Percentiles rank a stretch among this genome's conserved stretches.
Conservation (phyloP, 2,797 vertebrate species). For the Muscicapa comitata region DNA sequence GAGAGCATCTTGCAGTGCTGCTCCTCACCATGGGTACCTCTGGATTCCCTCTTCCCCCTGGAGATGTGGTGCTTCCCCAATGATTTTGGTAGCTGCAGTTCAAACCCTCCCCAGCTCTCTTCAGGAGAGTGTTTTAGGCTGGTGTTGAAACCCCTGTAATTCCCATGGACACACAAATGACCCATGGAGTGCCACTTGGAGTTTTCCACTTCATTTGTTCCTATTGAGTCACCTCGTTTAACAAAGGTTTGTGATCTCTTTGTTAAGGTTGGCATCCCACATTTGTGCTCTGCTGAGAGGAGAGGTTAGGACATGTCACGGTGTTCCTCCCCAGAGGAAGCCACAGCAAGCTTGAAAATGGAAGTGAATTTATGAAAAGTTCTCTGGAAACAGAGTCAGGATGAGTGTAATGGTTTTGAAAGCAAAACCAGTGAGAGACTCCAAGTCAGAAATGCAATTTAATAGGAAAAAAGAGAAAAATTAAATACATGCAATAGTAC, state of each 20-base stretch:
- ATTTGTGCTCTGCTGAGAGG: not conserved
- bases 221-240: slow-evolving; percentile 31
- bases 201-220: slow-evolving; percentile 29
- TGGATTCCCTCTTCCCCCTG: not conserved
- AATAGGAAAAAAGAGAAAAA: no score
- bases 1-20: not conserved
- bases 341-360: not conserved
- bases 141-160: not conserved
- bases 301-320: not conserved
- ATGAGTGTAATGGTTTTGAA: not conserved
- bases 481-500: no score
- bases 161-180: not conserved
- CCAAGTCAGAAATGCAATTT: no score
- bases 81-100: not conserved
- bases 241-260: not conserved
- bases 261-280: not conserved
- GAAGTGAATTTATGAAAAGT: not conserved
- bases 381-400: not conserved
- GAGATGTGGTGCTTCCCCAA: not conserved
- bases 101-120: not conserved
- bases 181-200: not conserved
- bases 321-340: not conserved
- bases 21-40: not conserved
- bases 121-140: not conserved
- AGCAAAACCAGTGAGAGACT: no score